These are phyloP conservation scores for Molorchus minor DNA, from an alignment of 2,888 invertebrate genomes.

Conservation along the genomic window DNA sequence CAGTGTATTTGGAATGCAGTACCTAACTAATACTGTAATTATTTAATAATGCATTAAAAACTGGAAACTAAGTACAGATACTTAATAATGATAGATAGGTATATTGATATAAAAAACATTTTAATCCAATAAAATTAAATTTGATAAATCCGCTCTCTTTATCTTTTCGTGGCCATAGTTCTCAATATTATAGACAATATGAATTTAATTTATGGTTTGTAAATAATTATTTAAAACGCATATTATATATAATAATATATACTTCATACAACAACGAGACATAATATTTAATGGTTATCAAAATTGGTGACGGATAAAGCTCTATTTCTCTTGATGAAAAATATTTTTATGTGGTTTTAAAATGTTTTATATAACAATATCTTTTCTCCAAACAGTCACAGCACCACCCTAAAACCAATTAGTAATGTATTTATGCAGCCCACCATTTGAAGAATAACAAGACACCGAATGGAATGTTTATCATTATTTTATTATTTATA, in stretches of 20 bases:
- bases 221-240: constrained; percentile 8
- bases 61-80: not conserved
- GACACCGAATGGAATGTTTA: too few species aligned
- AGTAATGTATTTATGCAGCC: constrained; percentile 16
- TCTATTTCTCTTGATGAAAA: too few species aligned
- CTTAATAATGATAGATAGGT: not conserved
- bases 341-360: too few species aligned
- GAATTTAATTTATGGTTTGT: not conserved
- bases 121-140: constrained; percentile 1
- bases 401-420: constrained; percentile 16
- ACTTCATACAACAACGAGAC: too few species aligned
- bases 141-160: constrained; percentile 10
- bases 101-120: not conserved
- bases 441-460: constrained; percentile 18
- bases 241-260: too few species aligned
- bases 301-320: too few species aligned
- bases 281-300: too few species aligned
- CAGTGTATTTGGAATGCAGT: too few species aligned
- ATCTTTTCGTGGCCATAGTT: constrained; percentile 5
- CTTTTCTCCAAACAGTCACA: not conserved
- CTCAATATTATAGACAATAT: not conserved
- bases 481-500: too few species aligned
- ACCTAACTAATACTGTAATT: too few species aligned
- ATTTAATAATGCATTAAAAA: too few species aligned
- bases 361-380: not conserved